Evolutionary conservation across 2,888 invertebrate genomes (phyloP).

Genomic region (Caenorhabditis angaria): DNA sequence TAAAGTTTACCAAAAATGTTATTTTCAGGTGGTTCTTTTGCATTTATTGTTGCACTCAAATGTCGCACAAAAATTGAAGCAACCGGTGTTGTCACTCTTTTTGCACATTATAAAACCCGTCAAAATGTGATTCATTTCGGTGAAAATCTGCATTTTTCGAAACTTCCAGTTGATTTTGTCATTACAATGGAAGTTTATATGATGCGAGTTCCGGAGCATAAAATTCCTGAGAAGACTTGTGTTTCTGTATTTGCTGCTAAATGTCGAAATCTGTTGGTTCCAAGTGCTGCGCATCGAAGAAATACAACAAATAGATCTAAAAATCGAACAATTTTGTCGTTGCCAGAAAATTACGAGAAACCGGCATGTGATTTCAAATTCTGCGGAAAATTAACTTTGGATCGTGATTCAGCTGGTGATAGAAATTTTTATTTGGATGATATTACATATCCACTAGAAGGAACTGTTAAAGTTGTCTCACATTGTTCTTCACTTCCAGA

Average conservation of each 20-base stretch:
- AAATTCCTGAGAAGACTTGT: slow-evolving; percentile 42
- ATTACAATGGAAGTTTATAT: slow-evolving; percentile 45
- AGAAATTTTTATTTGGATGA: slow-evolving; percentile 54
- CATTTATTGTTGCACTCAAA: slow-evolving; percentile 54
- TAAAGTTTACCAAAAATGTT: background rate
- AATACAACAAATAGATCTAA: slow-evolving; percentile 13
- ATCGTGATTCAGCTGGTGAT: slow-evolving; percentile 39
- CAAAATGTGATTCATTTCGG: slow-evolving; percentile 42
- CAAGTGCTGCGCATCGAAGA: slow-evolving; percentile 28
- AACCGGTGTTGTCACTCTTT: slow-evolving; percentile 54
- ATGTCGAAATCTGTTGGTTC: slow-evolving; percentile 39
- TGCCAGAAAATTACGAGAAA: slow-evolving; percentile 26
- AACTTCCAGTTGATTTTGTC: slow-evolving; percentile 45
- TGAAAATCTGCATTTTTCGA: slow-evolving; percentile 52
- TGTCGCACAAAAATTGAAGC: slow-evolving; percentile 57
- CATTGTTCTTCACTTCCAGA: slow-evolving; percentile 53
- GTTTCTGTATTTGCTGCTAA: slow-evolving; percentile 44
- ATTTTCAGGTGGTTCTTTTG: slow-evolving; percentile 47
- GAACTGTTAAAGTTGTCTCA: slow-evolving; percentile 54
- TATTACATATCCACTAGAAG: slow-evolving; percentile 61
- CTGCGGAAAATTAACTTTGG: slow-evolving; percentile 42
- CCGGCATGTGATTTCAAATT: slow-evolving; percentile 45
- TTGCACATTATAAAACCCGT: slow-evolving; percentile 46
- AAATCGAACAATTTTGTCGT: slow-evolving; percentile 24
- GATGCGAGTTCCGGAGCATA: slow-evolving; percentile 45